These are phyloP conservation scores for Timema podura DNA, from an alignment of 2,888 invertebrate species.

Conservation along the genomic window DNA sequence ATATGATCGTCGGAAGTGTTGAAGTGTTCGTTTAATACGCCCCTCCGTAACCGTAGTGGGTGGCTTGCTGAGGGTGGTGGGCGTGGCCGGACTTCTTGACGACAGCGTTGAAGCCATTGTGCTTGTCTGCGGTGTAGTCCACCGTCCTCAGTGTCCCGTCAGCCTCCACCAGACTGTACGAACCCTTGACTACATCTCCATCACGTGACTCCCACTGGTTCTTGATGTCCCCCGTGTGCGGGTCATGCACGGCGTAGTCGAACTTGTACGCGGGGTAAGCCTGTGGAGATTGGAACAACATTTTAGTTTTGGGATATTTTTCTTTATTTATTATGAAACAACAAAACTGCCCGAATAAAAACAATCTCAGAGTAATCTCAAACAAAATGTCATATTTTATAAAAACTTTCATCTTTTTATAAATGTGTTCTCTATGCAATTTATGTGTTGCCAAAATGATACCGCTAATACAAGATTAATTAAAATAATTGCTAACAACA, in stretches of 20 bases:
- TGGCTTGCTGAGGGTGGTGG: constrained; percentile 25
- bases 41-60: not conserved
- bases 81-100: constrained; percentile 34
- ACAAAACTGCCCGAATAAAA: too few relatives aligned
- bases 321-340: too few relatives aligned
- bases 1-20: too few relatives aligned
- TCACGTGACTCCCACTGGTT: constrained; percentile 19
- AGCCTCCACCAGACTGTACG: constrained; percentile 21
- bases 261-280: constrained; percentile 18
- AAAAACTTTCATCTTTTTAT: too few relatives aligned
- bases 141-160: constrained; percentile 29
- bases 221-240: constrained; percentile 20
- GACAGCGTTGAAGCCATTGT: constrained; percentile 37
- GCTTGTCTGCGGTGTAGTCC: constrained; percentile 36
- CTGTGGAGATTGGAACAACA: not conserved
- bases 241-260: constrained; percentile 21
- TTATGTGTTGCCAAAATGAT: too few relatives aligned
- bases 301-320: too few relatives aligned
- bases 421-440: too few relatives aligned
- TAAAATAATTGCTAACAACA: too few relatives aligned
- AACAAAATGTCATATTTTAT: too few relatives aligned
- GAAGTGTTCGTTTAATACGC: too few relatives aligned
- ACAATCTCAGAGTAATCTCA: too few relatives aligned
- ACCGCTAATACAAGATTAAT: too few relatives aligned
- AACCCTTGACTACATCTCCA: constrained; percentile 21